Conservation (phyloP, 2,113 vertebrate species). For the Hemichromis elongatus region DNA sequence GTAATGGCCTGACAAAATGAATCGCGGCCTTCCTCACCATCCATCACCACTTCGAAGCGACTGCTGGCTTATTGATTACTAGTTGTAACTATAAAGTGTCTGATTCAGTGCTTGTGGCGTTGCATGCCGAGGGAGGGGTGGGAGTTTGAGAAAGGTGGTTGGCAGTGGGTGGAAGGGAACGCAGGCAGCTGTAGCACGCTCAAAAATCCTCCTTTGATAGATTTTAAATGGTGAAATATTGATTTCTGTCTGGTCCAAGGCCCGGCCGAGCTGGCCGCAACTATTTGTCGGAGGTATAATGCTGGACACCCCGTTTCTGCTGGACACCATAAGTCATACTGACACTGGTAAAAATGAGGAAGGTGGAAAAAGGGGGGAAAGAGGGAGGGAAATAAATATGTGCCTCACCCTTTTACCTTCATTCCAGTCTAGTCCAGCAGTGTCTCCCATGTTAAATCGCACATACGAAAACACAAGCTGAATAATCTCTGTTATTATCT, state of each 20-base stretch:
- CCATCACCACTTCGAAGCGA: conserved; percentile 95
- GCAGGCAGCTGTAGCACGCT: conserved; percentile 88
- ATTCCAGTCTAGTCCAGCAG: not conserved
- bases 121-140: conserved; percentile 15
- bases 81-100: conserved; percentile 97
- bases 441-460: not conserved
- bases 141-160: conserved; percentile 70
- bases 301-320: conserved; percentile 87
- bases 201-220: conserved; percentile 94
- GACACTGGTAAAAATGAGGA: conserved; percentile 53
- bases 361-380: conserved; percentile 1
- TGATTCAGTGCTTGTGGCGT: conserved; percentile 92
- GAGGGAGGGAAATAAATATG: conserved; percentile 53
- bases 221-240: conserved; percentile 99
- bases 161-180: conserved; percentile 77
- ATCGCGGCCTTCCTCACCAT: conserved; percentile 96
- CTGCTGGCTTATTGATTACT: conserved; percentile 99
- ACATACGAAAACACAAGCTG: not conserved
- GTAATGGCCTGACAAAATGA: conserved; percentile 99
- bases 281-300: conserved; percentile 93
- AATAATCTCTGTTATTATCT: not conserved
- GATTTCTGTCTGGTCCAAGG: conserved; percentile 99
- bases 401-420: conserved; percentile 13
- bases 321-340: conserved; percentile 75
- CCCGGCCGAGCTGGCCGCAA: conserved; percentile 89